Conservation (phyloP, 2,888 invertebrate species). For the Drymonia ruficornis region DNA sequence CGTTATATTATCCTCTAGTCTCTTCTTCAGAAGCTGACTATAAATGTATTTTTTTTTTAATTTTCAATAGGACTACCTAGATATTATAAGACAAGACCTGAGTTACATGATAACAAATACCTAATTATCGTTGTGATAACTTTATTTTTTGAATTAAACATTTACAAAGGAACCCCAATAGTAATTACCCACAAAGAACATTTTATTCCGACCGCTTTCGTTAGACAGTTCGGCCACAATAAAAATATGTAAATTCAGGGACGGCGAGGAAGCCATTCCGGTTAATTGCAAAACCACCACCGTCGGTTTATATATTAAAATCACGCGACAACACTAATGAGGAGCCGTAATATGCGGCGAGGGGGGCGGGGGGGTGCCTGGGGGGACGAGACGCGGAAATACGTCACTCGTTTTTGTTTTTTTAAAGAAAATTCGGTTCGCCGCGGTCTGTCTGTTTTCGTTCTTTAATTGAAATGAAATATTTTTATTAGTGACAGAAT, state of each 20-base stretch:
- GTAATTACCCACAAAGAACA: constrained; percentile 31
- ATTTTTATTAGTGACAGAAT: no score
- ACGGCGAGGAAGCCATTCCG: constrained; percentile 41
- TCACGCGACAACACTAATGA: constrained; percentile 39
- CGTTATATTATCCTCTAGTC: no score
- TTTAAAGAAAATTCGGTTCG: not conserved
- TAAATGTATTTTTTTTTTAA: no score
- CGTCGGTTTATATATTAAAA: constrained; percentile 44
- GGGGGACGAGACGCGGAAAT: not conserved
- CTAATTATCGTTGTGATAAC: no score
- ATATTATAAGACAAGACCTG: no score
- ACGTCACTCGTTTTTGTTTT: not conserved
- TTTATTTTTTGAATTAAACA: not conserved
- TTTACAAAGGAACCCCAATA: constrained; percentile 14
- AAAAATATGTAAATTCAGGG: constrained; percentile 57
- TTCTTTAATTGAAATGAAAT: no score
- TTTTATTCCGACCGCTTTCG: constrained; percentile 30
- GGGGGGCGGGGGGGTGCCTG: not conserved
- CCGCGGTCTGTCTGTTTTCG: not conserved
- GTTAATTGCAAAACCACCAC: constrained; percentile 40
- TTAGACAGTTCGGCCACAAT: constrained; percentile 30
- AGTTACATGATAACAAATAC: no score
- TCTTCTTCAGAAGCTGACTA: no score
- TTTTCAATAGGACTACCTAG: no score
- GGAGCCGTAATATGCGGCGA: not conserved